These are phyloP conservation scores for Drosophila mettleri DNA, from an alignment of 2,888 invertebrate species.

Conservation along the genomic window DNA sequence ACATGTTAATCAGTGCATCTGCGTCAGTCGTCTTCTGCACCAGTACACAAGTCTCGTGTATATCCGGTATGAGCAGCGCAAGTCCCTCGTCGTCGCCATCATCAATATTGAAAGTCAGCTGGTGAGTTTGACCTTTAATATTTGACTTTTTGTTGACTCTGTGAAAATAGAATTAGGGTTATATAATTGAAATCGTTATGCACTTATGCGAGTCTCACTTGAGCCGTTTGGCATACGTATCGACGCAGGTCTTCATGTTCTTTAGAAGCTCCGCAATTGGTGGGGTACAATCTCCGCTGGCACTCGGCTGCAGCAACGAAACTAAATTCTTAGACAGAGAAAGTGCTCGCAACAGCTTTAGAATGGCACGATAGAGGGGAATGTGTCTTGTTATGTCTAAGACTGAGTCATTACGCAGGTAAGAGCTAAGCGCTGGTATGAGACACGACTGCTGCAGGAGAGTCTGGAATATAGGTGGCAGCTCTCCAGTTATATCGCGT, in stretches of 20 bases:
- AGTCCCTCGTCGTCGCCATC: constrained; percentile 95
- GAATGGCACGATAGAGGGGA: constrained; percentile 94
- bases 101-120: constrained; percentile 86
- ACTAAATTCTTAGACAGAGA: constrained; percentile 88
- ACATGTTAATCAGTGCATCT: constrained; percentile 77
- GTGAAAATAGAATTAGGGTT: constrained; percentile 62
- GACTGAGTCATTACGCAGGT: constrained; percentile 97
- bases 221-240: constrained; percentile 94
- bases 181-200: not conserved
- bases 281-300: constrained; percentile 85
- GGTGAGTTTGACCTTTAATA: constrained; percentile 85
- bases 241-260: constrained; percentile 96
- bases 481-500: constrained; percentile 84
- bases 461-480: constrained; percentile 91
- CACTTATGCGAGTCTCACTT: constrained; percentile 86
- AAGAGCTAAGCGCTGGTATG: constrained; percentile 94
- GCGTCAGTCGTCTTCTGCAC: constrained; percentile 84
- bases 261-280: constrained; percentile 91
- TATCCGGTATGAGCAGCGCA: constrained; percentile 95
- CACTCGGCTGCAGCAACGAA: constrained; percentile 87
- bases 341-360: constrained; percentile 92
- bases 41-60: constrained; percentile 87
- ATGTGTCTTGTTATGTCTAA: constrained; percentile 98
- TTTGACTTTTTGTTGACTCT: constrained; percentile 88
- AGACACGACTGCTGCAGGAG: constrained; percentile 93